Base-by-base conservation (phyloP, 2,797 vertebrate species). In the Propithecus deckenii region DNA sequence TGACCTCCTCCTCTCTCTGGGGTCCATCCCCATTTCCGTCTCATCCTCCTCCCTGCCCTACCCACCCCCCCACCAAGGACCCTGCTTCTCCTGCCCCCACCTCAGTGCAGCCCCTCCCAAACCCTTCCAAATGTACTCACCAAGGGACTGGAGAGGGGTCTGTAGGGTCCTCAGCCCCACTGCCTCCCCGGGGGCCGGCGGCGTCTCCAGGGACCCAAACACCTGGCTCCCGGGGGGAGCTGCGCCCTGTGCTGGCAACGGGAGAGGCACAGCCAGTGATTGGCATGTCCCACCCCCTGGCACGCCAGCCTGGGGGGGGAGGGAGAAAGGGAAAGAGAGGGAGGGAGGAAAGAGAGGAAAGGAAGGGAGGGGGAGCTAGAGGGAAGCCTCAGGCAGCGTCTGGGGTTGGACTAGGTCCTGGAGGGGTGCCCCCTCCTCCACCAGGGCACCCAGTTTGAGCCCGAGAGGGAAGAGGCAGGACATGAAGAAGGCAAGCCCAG, bases 211-310 rank as follows among this genome's bases (percentile, higher is more conserved):
- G 98, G 97, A 98, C 97, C 97, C 94, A 97, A 98, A 98, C 97
- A 98, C 98, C 97, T 98, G 98, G 97, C 96, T 98, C 97, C 41
- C 89, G 96, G 97, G 95, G 98, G 98, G 97, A 98, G 97, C 97
- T 97, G 96, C 81, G 78, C 96, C 98, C 97, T 98, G 97, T 94
- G 97, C 98, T 97, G 97, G 98, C 98, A 97, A 97, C 97, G 48
- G 95, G 97, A 97, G 98, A 97, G 96, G 97, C 97, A 97, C 98
- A 97, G 95, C 93, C 97, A 88, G 97, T 97, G 98, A 98, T 98
- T 98, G 98, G 98, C 98, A 98, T 97, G 98, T 98, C 98, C 98
- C 98, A 97, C 98, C 98, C 97, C 98, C 98, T 97, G 98, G 98
- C 97, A 97, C 97, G 98, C 97, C 97, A 98, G 97, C 96, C 97